A percentile compares a stretch with the other conserved stretches of the same genome.
Conservation (phyloP, 1,140 invertebrate genomes). For the Amphibalanus amphitrite region DNA sequence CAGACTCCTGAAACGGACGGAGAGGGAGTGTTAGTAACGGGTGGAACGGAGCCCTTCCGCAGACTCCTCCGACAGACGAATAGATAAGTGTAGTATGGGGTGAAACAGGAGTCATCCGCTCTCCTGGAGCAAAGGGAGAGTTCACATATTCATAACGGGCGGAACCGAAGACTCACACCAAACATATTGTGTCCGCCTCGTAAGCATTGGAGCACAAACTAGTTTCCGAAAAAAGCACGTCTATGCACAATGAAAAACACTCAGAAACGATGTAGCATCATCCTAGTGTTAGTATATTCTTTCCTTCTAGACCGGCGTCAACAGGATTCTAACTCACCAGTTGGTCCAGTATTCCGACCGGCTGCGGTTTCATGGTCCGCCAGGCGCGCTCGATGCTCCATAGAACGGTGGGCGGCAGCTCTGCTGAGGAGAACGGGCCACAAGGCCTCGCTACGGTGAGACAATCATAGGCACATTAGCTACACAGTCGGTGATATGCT, state of each 20-base stretch:
- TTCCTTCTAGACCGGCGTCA: not conserved
- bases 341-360: conserved; percentile 78
- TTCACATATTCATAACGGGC: conserved; percentile 13
- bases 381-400: conserved; percentile 68
- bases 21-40: not conserved
- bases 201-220: not conserved
- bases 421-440: not conserved
- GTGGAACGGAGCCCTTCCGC: not conserved
- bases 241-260: not conserved
- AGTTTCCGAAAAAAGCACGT: not conserved
- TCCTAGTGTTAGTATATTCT: too few species aligned
- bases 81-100: not conserved
- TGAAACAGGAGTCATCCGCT: conserved; percentile 18
- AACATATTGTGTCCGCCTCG: not conserved
- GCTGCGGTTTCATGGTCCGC: conserved; percentile 64
- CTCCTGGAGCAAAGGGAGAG: not conserved
- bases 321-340: conserved; percentile 35
- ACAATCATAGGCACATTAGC: not conserved
- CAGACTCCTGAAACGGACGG: not conserved
- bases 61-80: not conserved
- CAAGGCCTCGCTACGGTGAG: not conserved
- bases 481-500: not conserved
- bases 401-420: conserved; percentile 22
- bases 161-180: conserved; percentile 8
- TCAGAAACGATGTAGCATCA: not conserved